Evolutionary conservation across 2,888 invertebrate species (phyloP).

Genomic region (Drosophila lacicola): DNA sequence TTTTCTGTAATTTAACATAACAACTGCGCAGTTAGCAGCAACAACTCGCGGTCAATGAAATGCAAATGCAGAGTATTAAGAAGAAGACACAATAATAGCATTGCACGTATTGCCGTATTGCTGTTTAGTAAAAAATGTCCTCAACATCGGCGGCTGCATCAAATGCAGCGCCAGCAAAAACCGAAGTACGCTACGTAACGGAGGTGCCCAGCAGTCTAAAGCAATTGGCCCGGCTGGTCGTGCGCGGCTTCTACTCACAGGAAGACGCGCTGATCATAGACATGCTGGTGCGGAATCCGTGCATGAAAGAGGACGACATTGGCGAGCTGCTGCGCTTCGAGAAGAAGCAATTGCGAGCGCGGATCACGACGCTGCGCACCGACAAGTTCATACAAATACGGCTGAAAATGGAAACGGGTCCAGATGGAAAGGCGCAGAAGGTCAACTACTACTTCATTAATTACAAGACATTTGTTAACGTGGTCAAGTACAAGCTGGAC

Average conservation of each 20-base stretch:
- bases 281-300: slow-evolving; percentile 97
- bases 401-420: slow-evolving; percentile 96
- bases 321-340: slow-evolving; percentile 97
- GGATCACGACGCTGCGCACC: slow-evolving; percentile 93
- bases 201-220: slow-evolving; percentile 97
- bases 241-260: slow-evolving; percentile 96
- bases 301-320: slow-evolving; percentile 94
- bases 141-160: slow-evolving; percentile 70
- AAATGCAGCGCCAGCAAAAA: slow-evolving; percentile 84
- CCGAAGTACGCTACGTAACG: slow-evolving; percentile 91
- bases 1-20: slow-evolving; percentile 20
- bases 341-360: slow-evolving; percentile 94
- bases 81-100: slow-evolving; percentile 19
- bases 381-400: slow-evolving; percentile 97
- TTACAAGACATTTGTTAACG: slow-evolving; percentile 98
- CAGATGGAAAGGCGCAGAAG: slow-evolving; percentile 97
- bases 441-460: slow-evolving; percentile 99
- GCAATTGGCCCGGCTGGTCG: slow-evolving; percentile 95
- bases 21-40: slow-evolving; percentile 7
- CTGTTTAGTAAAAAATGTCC: slow-evolving; percentile 48
- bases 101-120: slow-evolving; percentile 4
- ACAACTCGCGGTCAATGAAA: slow-evolving; percentile 2
- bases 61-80: neutral
- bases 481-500: slow-evolving; percentile 98
- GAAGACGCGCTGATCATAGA: slow-evolving; percentile 98